Evolutionary conservation across 2,113 vertebrate species (phyloP), one percentile per base, ranked within the genome.

Genomic region (Tautogolabrus adspersus): DNA sequence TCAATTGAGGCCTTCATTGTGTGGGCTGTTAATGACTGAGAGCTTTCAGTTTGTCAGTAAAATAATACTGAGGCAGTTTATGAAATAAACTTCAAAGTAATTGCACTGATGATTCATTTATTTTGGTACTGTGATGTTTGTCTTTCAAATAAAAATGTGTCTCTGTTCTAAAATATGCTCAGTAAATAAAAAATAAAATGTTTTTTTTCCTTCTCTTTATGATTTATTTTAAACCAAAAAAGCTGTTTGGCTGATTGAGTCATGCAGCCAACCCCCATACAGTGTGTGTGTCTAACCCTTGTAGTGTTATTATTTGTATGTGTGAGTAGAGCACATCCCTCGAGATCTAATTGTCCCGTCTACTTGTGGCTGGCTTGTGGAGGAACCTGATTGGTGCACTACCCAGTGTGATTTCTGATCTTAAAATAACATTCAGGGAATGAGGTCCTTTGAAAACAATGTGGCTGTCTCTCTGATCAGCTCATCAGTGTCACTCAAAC

Each of bases 1-100:
- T 90, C 40, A 82, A 88, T 84, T 75, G 64, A 59, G 23, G 78
- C 65, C 72, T 77, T 72, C n/a, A 56, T 42, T 82, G 57, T 83
- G 60, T 58, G 38, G 52, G 47, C 61, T 68, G 65, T 71, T 85
- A 83, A 88, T 80, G 72, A 84, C 73, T 78, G 66, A 83, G 68
- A 82, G 77, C 56, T 51, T 88, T 81, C n/a, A 74, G 44, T 54
- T 52, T 57, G 65, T 60, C 55, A 58, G 1, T 54, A 51, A 72
- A 72, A 66, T 42, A 30, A 0, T 55, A 23, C 26, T 15, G 18
- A 64, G 40, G 40, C 46, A 1, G 1, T 66, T 75, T 51, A 5
- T 11, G 12, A 19, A 60, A 51, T 56, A 49, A 67, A 57, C 3
- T 12, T 18, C 66, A 54, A 71, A 40, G 3, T 73, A 59, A 58